These are phyloP conservation scores for Sabatieria punctata DNA, from an alignment of 2,888 invertebrate species.

Conservation along the genomic window DNA sequence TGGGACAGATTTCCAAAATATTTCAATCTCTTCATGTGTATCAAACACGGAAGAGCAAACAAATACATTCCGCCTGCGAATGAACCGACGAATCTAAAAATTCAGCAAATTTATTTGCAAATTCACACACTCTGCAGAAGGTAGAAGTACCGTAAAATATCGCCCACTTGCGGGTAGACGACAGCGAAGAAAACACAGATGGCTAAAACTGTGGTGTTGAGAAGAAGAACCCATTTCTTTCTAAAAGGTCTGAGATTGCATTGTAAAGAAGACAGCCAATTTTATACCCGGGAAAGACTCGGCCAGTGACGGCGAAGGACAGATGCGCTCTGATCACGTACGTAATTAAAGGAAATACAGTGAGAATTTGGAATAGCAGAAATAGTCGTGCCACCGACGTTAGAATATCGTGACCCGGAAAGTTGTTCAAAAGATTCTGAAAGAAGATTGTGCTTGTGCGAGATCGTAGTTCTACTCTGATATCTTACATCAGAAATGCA, in stretches of 20 bases:
- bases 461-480: no score
- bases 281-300: conserved; percentile 37
- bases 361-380: conserved; percentile 66
- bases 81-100: conserved; percentile 63
- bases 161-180: conserved; percentile 65
- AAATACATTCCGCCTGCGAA: conserved; percentile 69
- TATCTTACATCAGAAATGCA: not conserved
- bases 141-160: conserved; percentile 52
- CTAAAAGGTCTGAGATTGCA: no score
- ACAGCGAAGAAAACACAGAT: conserved; percentile 57
- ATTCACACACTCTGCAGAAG: not conserved
- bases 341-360: conserved; percentile 66
- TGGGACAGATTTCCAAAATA: conserved; percentile 45
- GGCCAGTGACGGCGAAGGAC: conserved; percentile 35
- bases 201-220: conserved; percentile 21
- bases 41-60: conserved; percentile 62
- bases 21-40: conserved; percentile 52
- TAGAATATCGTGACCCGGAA: conserved; percentile 57
- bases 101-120: not conserved
- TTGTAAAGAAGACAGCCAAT: no score
- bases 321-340: conserved; percentile 62
- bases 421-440: conserved; percentile 77
- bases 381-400: conserved; percentile 62
- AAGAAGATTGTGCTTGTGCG: no score
- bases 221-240: conserved; percentile 21